Evolutionary conservation across 2,113 vertebrate species (phyloP).

Genomic region (Anarhynchus alexandrinus): DNA sequence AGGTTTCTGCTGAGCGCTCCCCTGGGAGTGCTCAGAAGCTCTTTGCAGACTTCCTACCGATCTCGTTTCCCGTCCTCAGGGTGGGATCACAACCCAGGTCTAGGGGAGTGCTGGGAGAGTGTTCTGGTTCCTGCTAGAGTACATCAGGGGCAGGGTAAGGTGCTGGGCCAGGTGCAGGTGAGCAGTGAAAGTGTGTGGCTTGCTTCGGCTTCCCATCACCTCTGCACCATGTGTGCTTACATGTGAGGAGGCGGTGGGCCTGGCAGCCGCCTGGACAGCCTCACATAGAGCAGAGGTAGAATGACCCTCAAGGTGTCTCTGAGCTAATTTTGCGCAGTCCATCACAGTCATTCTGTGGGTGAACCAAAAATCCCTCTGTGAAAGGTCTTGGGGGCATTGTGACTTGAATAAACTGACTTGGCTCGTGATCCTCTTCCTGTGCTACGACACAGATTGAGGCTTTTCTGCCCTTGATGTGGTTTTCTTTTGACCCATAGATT

Average conservation of each 20-base stretch:
- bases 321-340: neutral
- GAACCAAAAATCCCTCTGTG: neutral
- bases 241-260: neutral
- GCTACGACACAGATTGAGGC: neutral
- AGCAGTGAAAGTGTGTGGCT: neutral
- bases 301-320: neutral
- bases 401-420: neutral
- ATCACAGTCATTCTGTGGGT: neutral
- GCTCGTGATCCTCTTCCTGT: constrained; percentile 4
- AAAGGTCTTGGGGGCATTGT: neutral
- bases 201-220: neutral
- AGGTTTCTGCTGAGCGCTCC: neutral
- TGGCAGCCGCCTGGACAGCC: neutral
- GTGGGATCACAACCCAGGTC: neutral
- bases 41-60: neutral
- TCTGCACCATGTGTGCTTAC: neutral
- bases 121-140: neutral
- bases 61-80: neutral
- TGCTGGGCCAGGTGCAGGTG: neutral
- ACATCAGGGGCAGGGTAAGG: neutral
- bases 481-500: constrained; percentile 38
- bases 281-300: neutral
- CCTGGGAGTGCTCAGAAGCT: neutral
- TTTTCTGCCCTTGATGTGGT: constrained; percentile 21
- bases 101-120: neutral